Evolutionary conservation across 2,797 vertebrate species (phyloP), one percentile per base, ranked within the genome.

Genomic region (Pachyuromys duprasi): DNA sequence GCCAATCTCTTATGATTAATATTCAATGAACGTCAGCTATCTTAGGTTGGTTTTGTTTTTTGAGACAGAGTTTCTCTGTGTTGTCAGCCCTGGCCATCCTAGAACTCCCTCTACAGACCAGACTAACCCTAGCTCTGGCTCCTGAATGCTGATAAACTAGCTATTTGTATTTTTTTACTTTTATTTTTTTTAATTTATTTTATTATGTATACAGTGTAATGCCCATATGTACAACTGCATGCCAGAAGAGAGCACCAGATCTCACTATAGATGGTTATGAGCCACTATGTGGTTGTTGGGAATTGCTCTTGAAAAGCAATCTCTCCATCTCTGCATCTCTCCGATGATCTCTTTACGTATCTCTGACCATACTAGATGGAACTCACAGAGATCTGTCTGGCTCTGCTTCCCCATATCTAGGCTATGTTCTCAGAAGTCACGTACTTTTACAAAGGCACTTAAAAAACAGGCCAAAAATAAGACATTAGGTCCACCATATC

Each of bases 381-480:
- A 67, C 62, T 84, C 62, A 49, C 14, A 80, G 55, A 81, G n/a
- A 60, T 60, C 20, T 20, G n/a, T 12, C 62, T 65, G 62, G 28
- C 63, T 67, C 42, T 84, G 62, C 17, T 31, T 65, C 17, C 28
- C 82, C 82, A 49, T 18, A 67, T 49, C 42, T 67, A 67, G 67
- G 42, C 17, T 5, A 14, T 67, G 42, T 20, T 84, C 62, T 67
- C 5, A 8, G 8, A 83, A 31, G n/a, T 42, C 55, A 57, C n/a
- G 8, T 13, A 53, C n/a, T 24, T 91, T 95, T 91, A 87, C 67
- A 93, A 92, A 69, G 18, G 33, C 55, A 93, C 20, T 90, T 87
- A 82, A 86, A 93, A 94, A 20, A 18, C 28, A 76, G 24, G n/a
- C 20, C 24, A 74, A 82, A 15, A 75, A n/a, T 11, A n/a, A 74